A percentile compares a stretch with the other conserved stretches of the same genome.
Evolutionary conservation across 2,797 vertebrate species (phyloP).

Genomic region (Paramormyrops hopkinsi): DNA sequence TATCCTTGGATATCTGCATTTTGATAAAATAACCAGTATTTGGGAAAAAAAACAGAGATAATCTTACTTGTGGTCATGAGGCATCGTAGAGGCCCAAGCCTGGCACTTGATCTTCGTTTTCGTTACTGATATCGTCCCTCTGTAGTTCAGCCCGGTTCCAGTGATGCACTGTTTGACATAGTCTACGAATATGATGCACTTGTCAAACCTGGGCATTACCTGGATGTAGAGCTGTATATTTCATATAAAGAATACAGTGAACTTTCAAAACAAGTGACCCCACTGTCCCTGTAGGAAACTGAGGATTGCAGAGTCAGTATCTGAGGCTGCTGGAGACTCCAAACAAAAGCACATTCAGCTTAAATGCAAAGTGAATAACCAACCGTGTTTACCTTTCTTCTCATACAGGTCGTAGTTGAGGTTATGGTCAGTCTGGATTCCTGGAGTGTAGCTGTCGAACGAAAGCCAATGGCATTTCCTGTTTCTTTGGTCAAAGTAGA

Average conservation of each 20-base stretch:
- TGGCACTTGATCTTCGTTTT: constrained; percentile 84
- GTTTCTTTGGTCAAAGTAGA: constrained; percentile 88
- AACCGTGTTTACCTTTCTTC: constrained; percentile 80
- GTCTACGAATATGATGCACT: constrained; percentile 52
- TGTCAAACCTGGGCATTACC: not conserved
- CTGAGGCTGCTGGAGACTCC: not conserved
- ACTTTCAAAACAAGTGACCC: not conserved
- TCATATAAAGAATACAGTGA: not conserved
- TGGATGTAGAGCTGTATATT: not conserved
- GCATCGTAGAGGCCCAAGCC: constrained; percentile 84
- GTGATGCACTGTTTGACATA: constrained; percentile 89
- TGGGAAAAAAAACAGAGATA: not conserved
- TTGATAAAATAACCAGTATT: not conserved
- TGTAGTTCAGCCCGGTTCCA: constrained; percentile 86
- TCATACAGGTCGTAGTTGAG: constrained; percentile 87
- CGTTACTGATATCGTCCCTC: constrained; percentile 79
- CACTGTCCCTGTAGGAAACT: not conserved
- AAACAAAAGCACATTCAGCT: not conserved
- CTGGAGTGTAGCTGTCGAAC: constrained; percentile 80
- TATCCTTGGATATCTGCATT: not conserved
- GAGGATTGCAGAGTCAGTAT: not conserved
- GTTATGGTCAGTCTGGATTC: constrained; percentile 72
- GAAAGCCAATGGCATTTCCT: constrained; percentile 93
- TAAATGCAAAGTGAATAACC: not conserved
- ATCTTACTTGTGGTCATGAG: constrained; percentile 95